Evolutionary conservation across 2,888 invertebrate genomes (phyloP).

Genomic region (Chloroclysta siterata): DNA sequence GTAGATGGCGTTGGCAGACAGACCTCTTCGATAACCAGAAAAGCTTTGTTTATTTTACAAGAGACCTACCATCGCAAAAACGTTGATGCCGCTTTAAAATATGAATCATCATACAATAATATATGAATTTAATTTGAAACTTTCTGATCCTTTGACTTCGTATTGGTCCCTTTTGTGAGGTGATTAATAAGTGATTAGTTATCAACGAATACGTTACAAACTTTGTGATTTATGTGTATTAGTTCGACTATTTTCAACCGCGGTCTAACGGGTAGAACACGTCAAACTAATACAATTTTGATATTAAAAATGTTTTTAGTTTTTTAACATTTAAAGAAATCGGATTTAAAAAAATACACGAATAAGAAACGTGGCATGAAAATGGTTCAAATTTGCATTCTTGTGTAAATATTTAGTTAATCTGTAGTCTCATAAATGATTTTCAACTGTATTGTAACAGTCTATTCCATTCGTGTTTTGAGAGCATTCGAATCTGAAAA

Average conservation of each 20-base stretch:
- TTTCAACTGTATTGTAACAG: not conserved
- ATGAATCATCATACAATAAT: not conserved
- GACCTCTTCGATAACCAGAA: conserved; percentile 1
- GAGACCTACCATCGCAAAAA: not conserved
- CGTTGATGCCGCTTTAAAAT: not conserved
- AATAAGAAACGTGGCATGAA: too few relatives aligned
- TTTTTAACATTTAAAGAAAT: conserved; percentile 4
- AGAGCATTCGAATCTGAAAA: conserved; percentile 32
- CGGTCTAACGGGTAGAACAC: conserved; percentile 42
- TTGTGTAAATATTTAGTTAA: too few relatives aligned
- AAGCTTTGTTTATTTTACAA: conserved; percentile 6
- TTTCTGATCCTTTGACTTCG: not conserved
- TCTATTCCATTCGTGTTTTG: conserved; percentile 19
- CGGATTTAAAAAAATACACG: not conserved
- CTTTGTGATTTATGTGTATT: conserved; percentile 80
- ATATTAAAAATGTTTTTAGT: conserved; percentile 24
- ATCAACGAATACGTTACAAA: conserved; percentile 70
- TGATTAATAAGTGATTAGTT: conserved; percentile 77
- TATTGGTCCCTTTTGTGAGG: conserved; percentile 49
- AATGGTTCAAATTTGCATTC: too few relatives aligned
- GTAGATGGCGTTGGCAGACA: conserved; percentile 55
- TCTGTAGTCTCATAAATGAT: not conserved
- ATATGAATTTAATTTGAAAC: too few relatives aligned
- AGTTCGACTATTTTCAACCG: conserved; percentile 45
- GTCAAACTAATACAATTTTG: conserved; percentile 41